phyloP scores from a whole-genome alignment of 1,140 invertebrate genomes.

The Eubasilissa regina region DNA sequence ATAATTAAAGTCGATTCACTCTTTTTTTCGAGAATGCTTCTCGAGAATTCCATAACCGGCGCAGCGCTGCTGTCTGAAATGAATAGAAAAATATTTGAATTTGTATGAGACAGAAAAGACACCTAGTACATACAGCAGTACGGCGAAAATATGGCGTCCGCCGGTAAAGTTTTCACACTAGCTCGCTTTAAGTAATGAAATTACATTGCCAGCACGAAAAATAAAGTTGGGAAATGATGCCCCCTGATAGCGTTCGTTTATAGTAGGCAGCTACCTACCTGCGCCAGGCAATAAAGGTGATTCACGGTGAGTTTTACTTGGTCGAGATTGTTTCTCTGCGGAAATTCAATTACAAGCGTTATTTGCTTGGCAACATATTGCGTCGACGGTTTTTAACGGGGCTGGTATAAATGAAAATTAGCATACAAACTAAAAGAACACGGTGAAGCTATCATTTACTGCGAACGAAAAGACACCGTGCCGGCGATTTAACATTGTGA shows the following conservation, averaged over 20 bases:
- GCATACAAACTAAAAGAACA: slow-evolving; percentile 17
- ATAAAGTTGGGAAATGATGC: slow-evolving; percentile 18
- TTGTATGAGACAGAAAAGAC: too few relatives aligned
- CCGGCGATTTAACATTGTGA: too few relatives aligned
- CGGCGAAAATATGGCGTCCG: slow-evolving; percentile 11
- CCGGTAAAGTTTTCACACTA: slow-evolving; percentile 18
- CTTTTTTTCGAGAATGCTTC: too few relatives aligned
- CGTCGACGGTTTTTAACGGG: slow-evolving; percentile 25
- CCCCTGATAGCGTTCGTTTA: slow-evolving; percentile 4
- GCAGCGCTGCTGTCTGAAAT: too few relatives aligned
- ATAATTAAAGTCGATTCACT: too few relatives aligned
- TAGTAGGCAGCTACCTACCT: neutral
- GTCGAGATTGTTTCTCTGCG: slow-evolving; percentile 25
- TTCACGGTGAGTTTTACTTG: slow-evolving; percentile 26
- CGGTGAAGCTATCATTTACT: too few relatives aligned
- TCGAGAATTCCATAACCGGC: too few relatives aligned
- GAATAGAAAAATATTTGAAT: too few relatives aligned
- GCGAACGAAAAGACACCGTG: too few relatives aligned
- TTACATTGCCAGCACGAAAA: slow-evolving; percentile 26
- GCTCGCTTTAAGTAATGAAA: slow-evolving; percentile 26
- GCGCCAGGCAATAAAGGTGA: slow-evolving; percentile 9
- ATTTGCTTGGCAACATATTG: slow-evolving; percentile 35
- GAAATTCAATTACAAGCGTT: slow-evolving; percentile 33
- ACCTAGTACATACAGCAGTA: too few relatives aligned
- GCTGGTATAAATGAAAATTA: slow-evolving; percentile 35